Base-by-base conservation (phyloP, 2,888 invertebrate genomes). In the Anagyrus pseudococci region DNA sequence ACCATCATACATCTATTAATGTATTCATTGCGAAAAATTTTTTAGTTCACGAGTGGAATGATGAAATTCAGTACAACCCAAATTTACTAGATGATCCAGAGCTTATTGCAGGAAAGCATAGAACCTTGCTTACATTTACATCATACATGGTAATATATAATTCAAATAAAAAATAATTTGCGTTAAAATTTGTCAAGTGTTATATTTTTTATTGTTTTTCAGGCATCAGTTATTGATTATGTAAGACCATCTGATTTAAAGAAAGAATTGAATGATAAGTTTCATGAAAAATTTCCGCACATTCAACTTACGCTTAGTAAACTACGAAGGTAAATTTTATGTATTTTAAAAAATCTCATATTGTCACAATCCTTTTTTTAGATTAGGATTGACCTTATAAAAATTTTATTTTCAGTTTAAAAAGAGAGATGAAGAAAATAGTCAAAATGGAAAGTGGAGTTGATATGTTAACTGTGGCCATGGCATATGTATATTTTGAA, bases 401-500 rank as follows among this genome's bases (percentile, higher is more conserved):
- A 50, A 17, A 22, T 41, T 43, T 15, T 6, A 53, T 58, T 50
- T 68, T n/a, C 56, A 80, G 98, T 82, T 88, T 98, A 69, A 98
- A 98, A 82, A 88, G 94, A 70, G 98, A 98, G 84, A 94, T 98
- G 94, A 87, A 93, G 23, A 93, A 94, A 81, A 94, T 95, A 62
- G 93, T 93, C 2, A 93, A 92, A 80, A 84, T 90, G 73, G 94
- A 95, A 80, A 88, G 87, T 72, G 89, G 91, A 63, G 84, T 89
- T 62, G 98, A 98, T 83, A 84, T 96, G 64, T 84, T 97, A 66
- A 95, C 95, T 1, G 93, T 98, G 19, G 97, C 98, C 19, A 96
- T 96, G 80, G 93, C 97, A 0, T 98, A 96, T 78, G 98, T 98
- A n/a, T 98, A 96, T 83, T 98, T 98, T 82, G 98, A 99, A 81